These are phyloP conservation scores for Berghia stephanieae DNA, from an alignment of 1,140 invertebrate genomes.

Conservation along the genomic window DNA sequence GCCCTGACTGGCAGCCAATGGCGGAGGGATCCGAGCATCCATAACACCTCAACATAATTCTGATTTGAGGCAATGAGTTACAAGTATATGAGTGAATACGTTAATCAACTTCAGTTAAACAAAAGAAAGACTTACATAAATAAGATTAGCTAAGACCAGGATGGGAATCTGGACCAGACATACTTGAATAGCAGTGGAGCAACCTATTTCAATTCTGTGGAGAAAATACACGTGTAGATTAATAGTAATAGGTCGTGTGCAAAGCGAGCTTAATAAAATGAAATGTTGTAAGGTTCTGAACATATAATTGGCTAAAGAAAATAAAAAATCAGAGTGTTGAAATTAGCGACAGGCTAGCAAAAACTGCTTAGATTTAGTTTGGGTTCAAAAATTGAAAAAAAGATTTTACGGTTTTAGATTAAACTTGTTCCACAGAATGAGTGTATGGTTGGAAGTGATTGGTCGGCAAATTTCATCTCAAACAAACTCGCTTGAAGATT, in stretches of 20 bases:
- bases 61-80: no score
- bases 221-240: slow-evolving; percentile 14
- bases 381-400: not conserved
- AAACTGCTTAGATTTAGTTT: not conserved
- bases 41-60: no score
- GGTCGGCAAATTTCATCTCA: no score
- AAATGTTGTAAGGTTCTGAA: not conserved
- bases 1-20: no score
- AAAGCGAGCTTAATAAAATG: not conserved
- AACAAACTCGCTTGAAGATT: no score
- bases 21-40: no score
- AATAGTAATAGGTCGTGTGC: not conserved
- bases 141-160: slow-evolving; percentile 42
- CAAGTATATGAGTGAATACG: no score
- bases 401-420: no score
- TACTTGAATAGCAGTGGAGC: slow-evolving; percentile 59
- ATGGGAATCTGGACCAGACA: slow-evolving; percentile 58
- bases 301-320: not conserved
- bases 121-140: slow-evolving; percentile 48
- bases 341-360: not conserved
- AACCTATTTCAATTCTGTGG: slow-evolving; percentile 61
- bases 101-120: no score
- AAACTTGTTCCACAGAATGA: no score
- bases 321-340: not conserved
- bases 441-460: no score